Conservation (phyloP, 2,888 invertebrate species). For the Macrosoma leucophasiata region DNA sequence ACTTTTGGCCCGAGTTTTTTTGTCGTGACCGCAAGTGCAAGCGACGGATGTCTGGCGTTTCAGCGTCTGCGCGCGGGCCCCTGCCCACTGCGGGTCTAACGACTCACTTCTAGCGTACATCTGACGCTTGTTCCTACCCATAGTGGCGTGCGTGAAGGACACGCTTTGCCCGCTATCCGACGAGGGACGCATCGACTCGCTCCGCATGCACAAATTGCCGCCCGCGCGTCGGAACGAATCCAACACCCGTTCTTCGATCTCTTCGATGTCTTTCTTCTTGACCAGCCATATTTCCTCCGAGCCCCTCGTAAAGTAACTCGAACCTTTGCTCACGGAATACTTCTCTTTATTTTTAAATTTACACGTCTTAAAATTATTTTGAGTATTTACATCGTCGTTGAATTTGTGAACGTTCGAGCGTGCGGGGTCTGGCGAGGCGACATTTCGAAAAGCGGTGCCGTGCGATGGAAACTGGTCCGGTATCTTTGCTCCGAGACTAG, state of each 20-base stretch:
- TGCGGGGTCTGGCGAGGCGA: constrained; percentile 50
- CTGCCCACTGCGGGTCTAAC: constrained; percentile 55
- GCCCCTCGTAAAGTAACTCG: constrained; percentile 65
- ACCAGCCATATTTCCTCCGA: constrained; percentile 70
- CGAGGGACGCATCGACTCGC: constrained; percentile 43
- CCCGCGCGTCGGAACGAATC: constrained; percentile 63
- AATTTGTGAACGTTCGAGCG: constrained; percentile 35
- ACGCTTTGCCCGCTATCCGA: constrained; percentile 48
- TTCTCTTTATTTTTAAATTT: constrained; percentile 58
- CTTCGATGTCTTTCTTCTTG: constrained; percentile 70
- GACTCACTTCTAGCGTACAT: constrained; percentile 63
- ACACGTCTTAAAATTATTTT: constrained; percentile 53
- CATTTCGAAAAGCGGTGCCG: constrained; percentile 67
- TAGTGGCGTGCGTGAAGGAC: constrained; percentile 46
- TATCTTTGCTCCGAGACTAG: constrained; percentile 58
- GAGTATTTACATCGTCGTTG: constrained; percentile 51
- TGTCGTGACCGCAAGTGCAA: constrained; percentile 67
- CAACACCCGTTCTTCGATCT: constrained; percentile 63
- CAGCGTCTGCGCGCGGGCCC: constrained; percentile 53
- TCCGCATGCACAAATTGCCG: constrained; percentile 43
- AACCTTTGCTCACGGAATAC: constrained; percentile 62
- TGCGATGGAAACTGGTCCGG: constrained; percentile 65
- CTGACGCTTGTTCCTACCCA: constrained; percentile 45
- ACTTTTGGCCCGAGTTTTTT: constrained; percentile 53
- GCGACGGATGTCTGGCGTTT: constrained; percentile 64